A percentile compares a stretch with the other conserved stretches of the same genome.
Evolutionary conservation across 2,888 invertebrate species (phyloP).

Genomic region (Cosmopolites sordidus): DNA sequence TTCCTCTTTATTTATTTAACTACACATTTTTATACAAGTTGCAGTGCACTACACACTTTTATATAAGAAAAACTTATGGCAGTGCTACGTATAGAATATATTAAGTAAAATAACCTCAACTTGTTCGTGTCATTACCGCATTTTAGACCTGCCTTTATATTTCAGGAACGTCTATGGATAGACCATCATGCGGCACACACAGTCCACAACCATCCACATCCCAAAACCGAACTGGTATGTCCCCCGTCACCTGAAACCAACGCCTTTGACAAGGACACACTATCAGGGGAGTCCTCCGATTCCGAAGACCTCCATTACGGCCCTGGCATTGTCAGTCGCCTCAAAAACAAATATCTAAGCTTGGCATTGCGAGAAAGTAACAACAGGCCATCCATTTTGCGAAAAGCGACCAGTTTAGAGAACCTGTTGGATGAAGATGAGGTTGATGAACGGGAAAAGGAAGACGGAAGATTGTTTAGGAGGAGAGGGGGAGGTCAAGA

Average conservation of each 20-base stretch:
- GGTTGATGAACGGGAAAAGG: slow-evolving; percentile 32
- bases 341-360: slow-evolving; percentile 82
- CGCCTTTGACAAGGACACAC: slow-evolving; percentile 18
- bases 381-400: slow-evolving; percentile 62
- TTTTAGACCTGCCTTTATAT: no score
- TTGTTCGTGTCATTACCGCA: no score
- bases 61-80: no score
- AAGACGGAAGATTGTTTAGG: slow-evolving; percentile 12
- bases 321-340: slow-evolving; percentile 84
- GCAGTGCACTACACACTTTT: no score
- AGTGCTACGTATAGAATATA: no score
- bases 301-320: slow-evolving; percentile 81
- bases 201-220: slow-evolving; percentile 25
- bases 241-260: slow-evolving; percentile 23
- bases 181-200: slow-evolving; percentile 18
- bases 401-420: slow-evolving; percentile 81
- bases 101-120: no score
- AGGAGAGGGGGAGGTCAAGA: slow-evolving; percentile 23
- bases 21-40: no score
- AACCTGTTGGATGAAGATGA: slow-evolving; percentile 71
- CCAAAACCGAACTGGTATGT: slow-evolving; percentile 18
- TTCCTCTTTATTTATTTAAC: no score
- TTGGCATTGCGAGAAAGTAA: slow-evolving; percentile 68
- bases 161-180: slow-evolving; percentile 27
- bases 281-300: slow-evolving; percentile 22